Evolutionary conservation across 2,113 vertebrate species (phyloP), one percentile per base, ranked within the genome.

Genomic region (Pseudolaguvia tuberculata): DNA sequence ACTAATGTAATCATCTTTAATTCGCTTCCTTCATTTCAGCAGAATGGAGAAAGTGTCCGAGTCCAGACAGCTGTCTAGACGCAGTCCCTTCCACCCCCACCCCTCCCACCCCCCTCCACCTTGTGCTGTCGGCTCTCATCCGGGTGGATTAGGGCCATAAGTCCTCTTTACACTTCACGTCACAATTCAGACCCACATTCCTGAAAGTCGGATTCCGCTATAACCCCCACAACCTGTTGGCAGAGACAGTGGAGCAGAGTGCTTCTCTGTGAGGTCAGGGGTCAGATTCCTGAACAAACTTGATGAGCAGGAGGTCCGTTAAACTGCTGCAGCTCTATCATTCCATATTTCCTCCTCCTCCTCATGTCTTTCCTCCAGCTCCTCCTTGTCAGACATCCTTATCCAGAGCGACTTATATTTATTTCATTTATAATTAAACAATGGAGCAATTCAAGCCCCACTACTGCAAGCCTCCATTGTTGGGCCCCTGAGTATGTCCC

Each of bases 131-230:
- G 73, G 55, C 78, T 63, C 85, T 91, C 87, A 91, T 88, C 88
- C 90, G 88, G 87, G 84, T 85, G 88, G 89, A 91, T 92, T 92
- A 92, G 74, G 65, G 80, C 83, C 79, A 82, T 92, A 91, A 92
- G 88, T 89, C 88, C 86, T 82, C 81, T 90, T 90, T 90, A 75
- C 73, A 84, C 87, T 67, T 21, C 29, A 51, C 14, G 23, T 84
- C 84, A 83, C 82, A 81, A 75, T 50, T n/a, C 67, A 91, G 89
- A 87, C 88, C 88, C 90, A 89, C 84, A 91, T 90, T 89, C 85
- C 86, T 86, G 84, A 87, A 85, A 84, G 85, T 87, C 81, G 85
- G 85, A 89, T 88, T 89, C 81, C 73, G 17, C 20, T 42, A 13
- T 47, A 84, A 50, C 17, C 70, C 77, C 79, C 42, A 14, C 57